Conservation (phyloP, 2,888 invertebrate genomes). For the Latrodectus elegans region DNA sequence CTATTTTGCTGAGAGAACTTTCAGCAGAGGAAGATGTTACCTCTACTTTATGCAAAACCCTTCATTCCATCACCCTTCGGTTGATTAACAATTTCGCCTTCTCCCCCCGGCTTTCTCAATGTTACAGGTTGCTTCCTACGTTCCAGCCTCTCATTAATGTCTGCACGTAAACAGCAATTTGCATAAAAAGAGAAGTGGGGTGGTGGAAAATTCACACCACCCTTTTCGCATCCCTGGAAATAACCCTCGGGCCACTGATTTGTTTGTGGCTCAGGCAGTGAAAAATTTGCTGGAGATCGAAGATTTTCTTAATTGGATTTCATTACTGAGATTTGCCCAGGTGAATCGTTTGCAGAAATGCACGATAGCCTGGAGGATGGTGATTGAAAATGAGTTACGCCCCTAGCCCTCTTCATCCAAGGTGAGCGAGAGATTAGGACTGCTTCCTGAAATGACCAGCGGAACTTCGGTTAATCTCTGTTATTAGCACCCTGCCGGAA, state of each 20-base stretch:
- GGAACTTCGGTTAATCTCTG: conserved; percentile 58
- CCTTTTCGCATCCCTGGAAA: not conserved
- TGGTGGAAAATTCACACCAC: conserved; percentile 14
- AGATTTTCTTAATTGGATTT: conserved; percentile 59
- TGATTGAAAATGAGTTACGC: conserved; percentile 59
- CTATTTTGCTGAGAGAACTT: conserved; percentile 23
- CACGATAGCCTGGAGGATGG: conserved; percentile 3
- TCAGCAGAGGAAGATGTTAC: not conserved
- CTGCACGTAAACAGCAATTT: conserved; percentile 33
- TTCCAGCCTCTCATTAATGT: conserved; percentile 29
- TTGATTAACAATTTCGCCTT: conserved; percentile 48
- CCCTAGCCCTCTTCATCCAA: conserved; percentile 34
- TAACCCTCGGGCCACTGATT: conserved; percentile 18
- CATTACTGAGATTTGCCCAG: conserved; percentile 49
- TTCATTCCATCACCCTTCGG: not conserved
- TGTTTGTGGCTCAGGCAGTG: conserved; percentile 20
- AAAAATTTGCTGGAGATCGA: conserved; percentile 34
- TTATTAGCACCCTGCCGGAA: conserved; percentile 64
- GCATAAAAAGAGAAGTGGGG: conserved; percentile 44
- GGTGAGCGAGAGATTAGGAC: conserved; percentile 40
- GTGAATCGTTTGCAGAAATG: conserved; percentile 17
- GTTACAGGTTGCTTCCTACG: conserved; percentile 5
- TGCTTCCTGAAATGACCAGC: conserved; percentile 55
- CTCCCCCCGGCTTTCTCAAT: conserved; percentile 30
- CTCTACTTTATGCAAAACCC: conserved; percentile 37